Conservation (phyloP, 2,888 invertebrate species). For the Epinotia demarniana region DNA sequence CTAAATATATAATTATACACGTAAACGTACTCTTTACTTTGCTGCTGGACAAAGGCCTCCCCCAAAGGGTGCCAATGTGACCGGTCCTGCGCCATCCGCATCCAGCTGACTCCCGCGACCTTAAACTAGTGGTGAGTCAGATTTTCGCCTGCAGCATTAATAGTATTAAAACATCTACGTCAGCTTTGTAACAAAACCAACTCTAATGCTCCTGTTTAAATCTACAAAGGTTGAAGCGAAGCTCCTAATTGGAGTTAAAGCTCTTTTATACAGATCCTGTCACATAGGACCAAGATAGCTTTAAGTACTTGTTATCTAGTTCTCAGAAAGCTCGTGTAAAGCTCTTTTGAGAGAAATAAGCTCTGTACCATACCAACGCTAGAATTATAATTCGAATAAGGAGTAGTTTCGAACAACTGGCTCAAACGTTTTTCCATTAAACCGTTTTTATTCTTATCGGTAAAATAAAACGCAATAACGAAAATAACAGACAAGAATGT, state of each 20-base stretch:
- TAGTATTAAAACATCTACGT: too few species aligned
- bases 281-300: neutral
- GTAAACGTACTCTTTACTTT: too few species aligned
- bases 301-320: constrained; percentile 3
- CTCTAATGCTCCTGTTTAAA: neutral
- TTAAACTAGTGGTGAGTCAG: too few species aligned
- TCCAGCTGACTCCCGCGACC: too few species aligned
- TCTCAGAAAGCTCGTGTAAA: neutral
- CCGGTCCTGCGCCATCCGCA: too few species aligned
- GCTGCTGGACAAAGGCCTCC: too few species aligned
- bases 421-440: neutral
- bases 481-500: too few species aligned
- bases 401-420: neutral
- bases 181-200: neutral
- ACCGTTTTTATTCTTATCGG: neutral
- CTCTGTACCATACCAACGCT: neutral
- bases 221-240: neutral
- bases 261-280: constrained; percentile 3
- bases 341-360: neutral
- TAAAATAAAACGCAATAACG: too few species aligned
- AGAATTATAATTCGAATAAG: neutral
- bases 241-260: neutral
- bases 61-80: too few species aligned
- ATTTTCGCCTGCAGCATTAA: too few species aligned
- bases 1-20: too few species aligned